Conservation (phyloP, 1,140 invertebrate species). For the Ceratina calcarata region DNA sequence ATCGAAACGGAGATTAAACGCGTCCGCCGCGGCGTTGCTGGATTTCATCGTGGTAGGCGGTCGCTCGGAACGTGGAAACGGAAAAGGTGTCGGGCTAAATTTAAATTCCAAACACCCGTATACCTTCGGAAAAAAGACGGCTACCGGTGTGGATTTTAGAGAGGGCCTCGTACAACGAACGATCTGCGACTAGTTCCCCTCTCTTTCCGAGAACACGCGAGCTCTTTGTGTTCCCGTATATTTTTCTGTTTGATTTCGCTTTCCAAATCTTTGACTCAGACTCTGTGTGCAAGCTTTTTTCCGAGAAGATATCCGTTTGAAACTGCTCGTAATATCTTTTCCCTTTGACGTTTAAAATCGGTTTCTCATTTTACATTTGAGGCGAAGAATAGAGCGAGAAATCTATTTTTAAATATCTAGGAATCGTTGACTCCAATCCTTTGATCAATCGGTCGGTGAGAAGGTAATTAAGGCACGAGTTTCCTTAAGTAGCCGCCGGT, state of each 20-base stretch:
- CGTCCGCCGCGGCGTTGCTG: neutral
- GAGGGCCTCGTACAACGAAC: neutral
- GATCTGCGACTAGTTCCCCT: constrained; percentile 9
- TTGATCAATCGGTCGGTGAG: neutral
- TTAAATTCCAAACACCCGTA: constrained; percentile 38
- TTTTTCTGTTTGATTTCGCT: neutral
- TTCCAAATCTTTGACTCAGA: neutral
- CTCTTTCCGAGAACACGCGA: neutral
- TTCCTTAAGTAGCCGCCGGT: neutral
- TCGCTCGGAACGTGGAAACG: neutral
- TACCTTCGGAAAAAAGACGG: constrained; percentile 9
- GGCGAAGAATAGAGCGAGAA: too few relatives aligned
- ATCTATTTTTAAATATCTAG: neutral
- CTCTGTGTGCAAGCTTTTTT: neutral
- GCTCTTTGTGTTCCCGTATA: neutral
- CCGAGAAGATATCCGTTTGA: neutral
- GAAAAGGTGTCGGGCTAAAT: constrained; percentile 27
- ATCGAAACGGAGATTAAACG: constrained; percentile 31
- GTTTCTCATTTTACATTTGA: too few relatives aligned
- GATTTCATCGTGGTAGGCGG: constrained; percentile 8
- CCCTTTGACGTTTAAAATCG: too few relatives aligned
- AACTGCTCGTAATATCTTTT: too few relatives aligned
- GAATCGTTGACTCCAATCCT: neutral
- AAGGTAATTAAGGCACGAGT: neutral
- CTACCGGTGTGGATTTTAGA: constrained; percentile 9